Conservation (phyloP, 2,888 invertebrate genomes). For the Augiades crinisus region DNA sequence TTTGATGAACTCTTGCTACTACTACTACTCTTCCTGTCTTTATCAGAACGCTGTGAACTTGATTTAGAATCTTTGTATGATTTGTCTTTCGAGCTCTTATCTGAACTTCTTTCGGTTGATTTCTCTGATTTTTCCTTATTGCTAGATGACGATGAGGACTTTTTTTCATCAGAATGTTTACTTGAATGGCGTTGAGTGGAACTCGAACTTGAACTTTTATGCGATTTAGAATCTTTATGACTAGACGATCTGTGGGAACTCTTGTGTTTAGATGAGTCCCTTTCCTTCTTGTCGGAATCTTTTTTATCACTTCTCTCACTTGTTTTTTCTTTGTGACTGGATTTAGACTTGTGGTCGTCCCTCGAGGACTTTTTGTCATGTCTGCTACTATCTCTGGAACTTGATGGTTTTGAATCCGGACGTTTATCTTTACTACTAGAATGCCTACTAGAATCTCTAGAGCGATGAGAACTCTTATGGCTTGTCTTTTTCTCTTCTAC, state of each 20-base stretch:
- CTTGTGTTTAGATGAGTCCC: slow-evolving; percentile 65
- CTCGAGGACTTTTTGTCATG: slow-evolving; percentile 62
- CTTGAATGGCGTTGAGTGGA: slow-evolving; percentile 49
- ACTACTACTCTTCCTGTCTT: slow-evolving; percentile 61
- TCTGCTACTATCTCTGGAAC: slow-evolving; percentile 59
- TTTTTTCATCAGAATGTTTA: slow-evolving; percentile 63
- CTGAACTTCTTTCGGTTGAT: slow-evolving; percentile 48
- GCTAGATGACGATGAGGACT: slow-evolving; percentile 54
- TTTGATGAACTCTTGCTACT: slow-evolving; percentile 47
- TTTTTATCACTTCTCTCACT: slow-evolving; percentile 60
- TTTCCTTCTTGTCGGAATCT: slow-evolving; percentile 43
- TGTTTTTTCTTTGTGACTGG: slow-evolving; percentile 56
- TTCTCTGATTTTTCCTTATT: slow-evolving; percentile 49
- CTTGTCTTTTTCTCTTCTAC: slow-evolving; percentile 56
- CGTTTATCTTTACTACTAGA: slow-evolving; percentile 67
- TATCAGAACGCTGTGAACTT: slow-evolving; percentile 65
- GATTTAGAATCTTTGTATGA: slow-evolving; percentile 56
- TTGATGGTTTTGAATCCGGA: slow-evolving; percentile 63
- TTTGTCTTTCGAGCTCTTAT: slow-evolving; percentile 56
- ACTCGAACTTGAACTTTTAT: slow-evolving; percentile 52
- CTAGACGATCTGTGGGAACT: slow-evolving; percentile 64
- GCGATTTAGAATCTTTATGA: slow-evolving; percentile 60
- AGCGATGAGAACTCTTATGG: slow-evolving; percentile 64
- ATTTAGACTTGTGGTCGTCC: slow-evolving; percentile 64
- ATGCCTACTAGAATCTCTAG: slow-evolving; percentile 65